phyloP scores from a whole-genome alignment of 2,888 invertebrate genomes.

The Carterocephalus palaemon region DNA sequence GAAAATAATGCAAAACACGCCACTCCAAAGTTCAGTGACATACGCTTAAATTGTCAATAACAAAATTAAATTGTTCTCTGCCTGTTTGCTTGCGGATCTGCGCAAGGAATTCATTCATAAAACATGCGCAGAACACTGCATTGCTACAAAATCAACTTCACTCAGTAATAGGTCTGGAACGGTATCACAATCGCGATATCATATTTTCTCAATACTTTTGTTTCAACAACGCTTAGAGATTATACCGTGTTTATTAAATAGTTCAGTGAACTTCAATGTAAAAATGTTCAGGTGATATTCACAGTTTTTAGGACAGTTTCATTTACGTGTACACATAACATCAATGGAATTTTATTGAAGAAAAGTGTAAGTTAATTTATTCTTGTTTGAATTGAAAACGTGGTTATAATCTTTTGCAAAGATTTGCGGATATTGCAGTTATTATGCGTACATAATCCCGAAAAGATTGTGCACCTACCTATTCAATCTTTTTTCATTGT shows the following conservation, averaged over 20 bases:
- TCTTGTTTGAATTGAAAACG: slow-evolving; percentile 4
- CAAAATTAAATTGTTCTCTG: slow-evolving; percentile 54
- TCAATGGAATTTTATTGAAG: slow-evolving; percentile 39
- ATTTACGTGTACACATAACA: slow-evolving; percentile 35
- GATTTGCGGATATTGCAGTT: too few species aligned
- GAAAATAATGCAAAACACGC: too few species aligned
- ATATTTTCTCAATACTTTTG: slow-evolving; percentile 44
- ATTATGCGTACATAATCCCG: too few species aligned
- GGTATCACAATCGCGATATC: slow-evolving; percentile 47
- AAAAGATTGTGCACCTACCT: too few species aligned
- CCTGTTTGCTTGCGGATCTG: slow-evolving; percentile 50
- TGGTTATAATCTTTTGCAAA: slow-evolving; percentile 2
- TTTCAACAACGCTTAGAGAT: slow-evolving; percentile 11
- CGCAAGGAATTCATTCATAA: slow-evolving; percentile 58
- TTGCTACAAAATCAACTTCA: slow-evolving; percentile 73
- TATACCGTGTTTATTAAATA: slow-evolving; percentile 35
- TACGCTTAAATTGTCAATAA: slow-evolving; percentile 61
- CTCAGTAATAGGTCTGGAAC: slow-evolving; percentile 48
- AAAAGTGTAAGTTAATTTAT: slow-evolving; percentile 40
- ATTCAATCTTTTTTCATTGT: too few species aligned
- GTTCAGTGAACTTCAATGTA: slow-evolving; percentile 37
- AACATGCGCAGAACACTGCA: slow-evolving; percentile 75
- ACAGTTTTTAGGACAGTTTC: slow-evolving; percentile 20
- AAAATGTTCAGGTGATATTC: slow-evolving; percentile 50
- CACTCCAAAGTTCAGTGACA: slow-evolving; percentile 62